These are phyloP conservation scores for Auanema freiburgensis DNA, from an alignment of 2,888 invertebrate species.

Conservation along the genomic window DNA sequence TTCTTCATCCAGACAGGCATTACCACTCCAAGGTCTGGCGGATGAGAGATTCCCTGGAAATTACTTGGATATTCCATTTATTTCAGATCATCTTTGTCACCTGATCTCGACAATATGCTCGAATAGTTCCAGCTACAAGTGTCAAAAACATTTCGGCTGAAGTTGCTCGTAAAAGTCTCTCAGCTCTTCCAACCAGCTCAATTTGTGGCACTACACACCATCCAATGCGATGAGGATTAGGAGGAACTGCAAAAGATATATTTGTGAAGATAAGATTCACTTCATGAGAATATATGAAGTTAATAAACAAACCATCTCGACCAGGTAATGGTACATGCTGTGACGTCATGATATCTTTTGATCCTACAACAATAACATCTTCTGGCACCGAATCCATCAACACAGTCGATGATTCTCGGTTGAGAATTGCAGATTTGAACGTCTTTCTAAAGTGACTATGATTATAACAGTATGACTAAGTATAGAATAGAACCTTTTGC, in stretches of 20 bases:
- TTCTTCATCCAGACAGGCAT: conserved; percentile 29
- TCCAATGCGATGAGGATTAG: conserved; percentile 8
- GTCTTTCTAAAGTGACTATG: too few relatives aligned
- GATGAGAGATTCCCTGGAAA: conserved; percentile 32
- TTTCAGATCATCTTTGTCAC: conserved; percentile 13
- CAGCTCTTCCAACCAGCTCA: conserved; percentile 25
- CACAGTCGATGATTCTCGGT: conserved; percentile 10
- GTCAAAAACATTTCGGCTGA: conserved; percentile 33
- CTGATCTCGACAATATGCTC: conserved; percentile 29
- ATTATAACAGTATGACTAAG: too few relatives aligned
- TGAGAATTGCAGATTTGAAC: too few relatives aligned
- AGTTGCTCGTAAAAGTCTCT: conserved; percentile 30
- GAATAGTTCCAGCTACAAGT: conserved; percentile 37
- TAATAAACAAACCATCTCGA: not conserved
- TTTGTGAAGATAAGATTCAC: not conserved
- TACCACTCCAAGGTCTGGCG: conserved; percentile 29
- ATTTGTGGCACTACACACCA: conserved; percentile 12
- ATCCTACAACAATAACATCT: conserved; percentile 9
- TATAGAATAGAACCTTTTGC: too few relatives aligned
- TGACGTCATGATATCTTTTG: conserved; percentile 14
- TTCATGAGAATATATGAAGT: not conserved
- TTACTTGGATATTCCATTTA: not conserved
- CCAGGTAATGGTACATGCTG: not conserved
- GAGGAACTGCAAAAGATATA: not conserved
- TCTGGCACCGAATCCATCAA: conserved; percentile 15